Evolutionary conservation across 2,797 vertebrate genomes (phyloP), one percentile per base, ranked within the genome.

Genomic region (Lemur catta): DNA sequence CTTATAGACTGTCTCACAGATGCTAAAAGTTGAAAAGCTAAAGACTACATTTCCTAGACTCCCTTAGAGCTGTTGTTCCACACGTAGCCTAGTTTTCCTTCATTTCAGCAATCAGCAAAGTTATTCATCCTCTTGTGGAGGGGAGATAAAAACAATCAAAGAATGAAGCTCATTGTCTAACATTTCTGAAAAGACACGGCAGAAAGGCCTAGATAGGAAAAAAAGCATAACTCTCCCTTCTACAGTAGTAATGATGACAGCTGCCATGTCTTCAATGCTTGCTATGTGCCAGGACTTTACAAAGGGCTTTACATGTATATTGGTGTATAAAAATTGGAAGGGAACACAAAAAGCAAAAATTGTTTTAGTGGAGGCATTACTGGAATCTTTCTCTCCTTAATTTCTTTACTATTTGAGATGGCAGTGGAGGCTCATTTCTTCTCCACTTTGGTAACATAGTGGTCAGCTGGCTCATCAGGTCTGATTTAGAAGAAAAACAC

Each of bases 211-310:
- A 63, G 9, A 13, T 0, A 63, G 26, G 8, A 46, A 28, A 71
- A 84, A 5, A 22, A 9, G 20, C 6, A n/a, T 4, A 55, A 43
- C 15, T 74, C 63, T 86, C 65, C 18, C 38, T 59, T 35, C 12
- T 7, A 26, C 48, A 7, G 9, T 4, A 22, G 46, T 11, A 55
- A 26, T 4, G 15, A 46, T 0, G 33, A 48, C 0, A 35, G 50
- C 2, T 35, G 30, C 15, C 38, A 55, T 0, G 17, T 72, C 17
- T 2, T 46, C 24, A 80, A 74, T 38, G 14, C 10, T 41, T 11
- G 75, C 26, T 22, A 8, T 2, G 43, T 20, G 43, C 30, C n/a
- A 94, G 24, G 59, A 55, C 52, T 69, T 52, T 59, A 35, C 52
- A 10, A 75, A 69, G 30, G 8, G 12, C 7, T 13, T 43, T 38